These are phyloP conservation scores for Mantis religiosa DNA, from an alignment of 2,888 invertebrate genomes.

Conservation along the genomic window DNA sequence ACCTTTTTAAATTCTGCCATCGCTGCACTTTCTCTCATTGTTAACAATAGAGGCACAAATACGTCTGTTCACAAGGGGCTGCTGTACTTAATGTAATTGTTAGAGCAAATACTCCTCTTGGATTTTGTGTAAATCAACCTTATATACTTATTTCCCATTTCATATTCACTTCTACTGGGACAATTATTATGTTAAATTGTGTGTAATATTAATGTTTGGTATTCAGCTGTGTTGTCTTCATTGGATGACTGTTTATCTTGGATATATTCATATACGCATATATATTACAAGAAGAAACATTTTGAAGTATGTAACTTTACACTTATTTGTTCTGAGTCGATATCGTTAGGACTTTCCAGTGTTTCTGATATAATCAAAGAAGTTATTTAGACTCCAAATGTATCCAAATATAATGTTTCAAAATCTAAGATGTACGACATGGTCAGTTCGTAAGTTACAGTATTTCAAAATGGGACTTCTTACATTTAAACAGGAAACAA, in stretches of 20 bases:
- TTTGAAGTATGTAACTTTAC: background rate
- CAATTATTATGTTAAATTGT: background rate
- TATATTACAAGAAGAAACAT: background rate
- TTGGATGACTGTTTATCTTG: background rate
- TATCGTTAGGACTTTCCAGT: background rate
- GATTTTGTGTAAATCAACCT: background rate
- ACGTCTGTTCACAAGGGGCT: background rate
- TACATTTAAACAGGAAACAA: background rate
- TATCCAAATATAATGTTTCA: background rate
- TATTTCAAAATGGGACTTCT: constrained; percentile 3
- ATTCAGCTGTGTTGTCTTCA: constrained; percentile 1
- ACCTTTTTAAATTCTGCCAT: background rate
- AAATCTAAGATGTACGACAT: background rate
- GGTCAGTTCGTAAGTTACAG: background rate
- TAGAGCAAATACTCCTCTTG: background rate
- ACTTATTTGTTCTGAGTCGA: background rate
- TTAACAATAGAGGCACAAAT: background rate
- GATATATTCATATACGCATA: background rate
- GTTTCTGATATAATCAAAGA: background rate
- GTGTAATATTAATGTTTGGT: constrained; percentile 10
- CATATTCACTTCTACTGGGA: background rate
- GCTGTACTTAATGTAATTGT: background rate
- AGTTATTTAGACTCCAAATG: background rate
- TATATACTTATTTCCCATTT: background rate
- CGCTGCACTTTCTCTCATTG: background rate